Base-by-base conservation (phyloP, 2,113 vertebrate species). In the Poecile atricapillus region DNA sequence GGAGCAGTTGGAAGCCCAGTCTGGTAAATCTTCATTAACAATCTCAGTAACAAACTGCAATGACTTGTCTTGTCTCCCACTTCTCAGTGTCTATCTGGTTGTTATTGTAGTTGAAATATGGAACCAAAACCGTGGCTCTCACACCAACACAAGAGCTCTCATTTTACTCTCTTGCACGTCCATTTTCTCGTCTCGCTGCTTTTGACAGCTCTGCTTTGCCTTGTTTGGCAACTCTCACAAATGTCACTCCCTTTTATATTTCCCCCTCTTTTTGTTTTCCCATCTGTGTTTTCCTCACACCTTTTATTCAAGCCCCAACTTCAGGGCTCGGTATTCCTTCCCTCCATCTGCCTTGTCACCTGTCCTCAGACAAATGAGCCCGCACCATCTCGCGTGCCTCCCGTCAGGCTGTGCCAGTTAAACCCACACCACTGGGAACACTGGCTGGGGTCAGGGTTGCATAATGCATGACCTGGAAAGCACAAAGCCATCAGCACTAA, bases 231-330 rank as follows among this genome's bases (percentile, higher is more conserved):
- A 16, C 79, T 88, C 73, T 41, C 83, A 70, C 55, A 46, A 50
- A 74, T 67, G 71, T 28, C 35, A 5, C 10, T 31, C 60, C 49
- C 69, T 94, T 93, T 90, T 47, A 6, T 50, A 77, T 76, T 76
- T 58, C 13, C 53, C 44, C 21, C n/a, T 75, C 53, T 82, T 88
- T 91, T 84, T 92, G 56, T 94, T 77, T 81, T 43, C 59, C 83
- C 73, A 67, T 67, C 89, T 94, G 67, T 93, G 86, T 65, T 87
- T 77, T 89, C 80, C 89, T 93, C 76, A 67, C 80, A 89, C 69
- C 73, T 92, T 82, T 77, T 80, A 73, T 25, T 60, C 31, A 27
- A 92, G 85, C 37, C 59, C 59, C 68, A 91, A 20, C 71, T 74
- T 64, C 31, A 65, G 80, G 65, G 79, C 71, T 83, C 55, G 53